A percentile compares a stretch with the other conserved stretches of the same genome.
phyloP scores from a whole-genome alignment of 2,888 invertebrate genomes.

The Slavum lentiscoides region DNA sequence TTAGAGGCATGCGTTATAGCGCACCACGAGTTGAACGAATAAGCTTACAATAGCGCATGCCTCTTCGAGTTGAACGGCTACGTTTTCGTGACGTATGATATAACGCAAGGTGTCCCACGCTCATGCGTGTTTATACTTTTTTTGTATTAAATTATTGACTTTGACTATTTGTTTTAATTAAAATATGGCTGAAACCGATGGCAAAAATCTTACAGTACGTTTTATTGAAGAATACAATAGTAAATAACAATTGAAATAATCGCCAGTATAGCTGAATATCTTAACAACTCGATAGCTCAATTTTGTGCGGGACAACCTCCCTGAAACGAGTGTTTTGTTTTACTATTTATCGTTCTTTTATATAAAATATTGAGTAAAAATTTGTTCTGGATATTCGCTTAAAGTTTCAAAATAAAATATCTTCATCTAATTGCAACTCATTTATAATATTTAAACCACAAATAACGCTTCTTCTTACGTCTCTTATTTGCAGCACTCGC shows the following conservation, averaged over 20 bases:
- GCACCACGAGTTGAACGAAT: too few species aligned
- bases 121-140: too few species aligned
- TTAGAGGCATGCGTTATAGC: too few species aligned
- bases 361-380: constrained; percentile 5
- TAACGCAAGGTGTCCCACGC: too few species aligned
- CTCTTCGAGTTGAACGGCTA: too few species aligned
- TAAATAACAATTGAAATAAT: constrained; percentile 7
- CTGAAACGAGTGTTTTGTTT: constrained; percentile 16
- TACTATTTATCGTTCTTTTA: neutral
- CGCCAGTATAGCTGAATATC: neutral
- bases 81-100: too few species aligned
- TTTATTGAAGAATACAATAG: constrained; percentile 3
- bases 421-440: constrained; percentile 7
- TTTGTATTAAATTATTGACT: neutral
- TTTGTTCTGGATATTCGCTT: constrained; percentile 13
- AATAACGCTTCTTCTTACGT: neutral
- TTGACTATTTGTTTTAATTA: neutral
- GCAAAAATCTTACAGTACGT: neutral
- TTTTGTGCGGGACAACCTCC: neutral
- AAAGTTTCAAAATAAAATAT: constrained; percentile 13
- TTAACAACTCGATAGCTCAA: neutral
- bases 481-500: neutral
- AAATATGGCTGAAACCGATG: constrained; percentile 13
- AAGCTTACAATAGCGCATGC: too few species aligned
- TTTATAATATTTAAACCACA: neutral